Conservation (phyloP, 2,113 vertebrate genomes). For the Percina caprodes region DNA sequence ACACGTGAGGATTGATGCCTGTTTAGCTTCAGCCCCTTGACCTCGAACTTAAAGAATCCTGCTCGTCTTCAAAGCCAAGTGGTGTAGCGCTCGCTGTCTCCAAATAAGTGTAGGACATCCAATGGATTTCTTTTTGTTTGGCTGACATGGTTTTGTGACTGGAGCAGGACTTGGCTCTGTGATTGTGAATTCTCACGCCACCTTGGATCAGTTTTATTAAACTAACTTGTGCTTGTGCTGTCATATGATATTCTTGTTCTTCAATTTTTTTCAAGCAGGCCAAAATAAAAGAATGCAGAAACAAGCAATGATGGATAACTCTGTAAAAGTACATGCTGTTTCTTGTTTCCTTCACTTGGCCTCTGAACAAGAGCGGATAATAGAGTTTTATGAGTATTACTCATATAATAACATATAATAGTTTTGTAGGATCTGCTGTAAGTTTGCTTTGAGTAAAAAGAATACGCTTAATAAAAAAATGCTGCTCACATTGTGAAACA, state of each 20-base stretch:
- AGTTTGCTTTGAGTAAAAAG: not conserved
- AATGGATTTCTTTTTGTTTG: not conserved
- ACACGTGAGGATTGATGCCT: slow-evolving; percentile 51
- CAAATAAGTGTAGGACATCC: slow-evolving; percentile 1
- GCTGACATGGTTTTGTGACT: not conserved
- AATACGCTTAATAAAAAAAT: not conserved
- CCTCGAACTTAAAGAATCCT: slow-evolving; percentile 42
- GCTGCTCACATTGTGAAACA: not conserved
- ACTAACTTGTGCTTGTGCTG: not conserved
- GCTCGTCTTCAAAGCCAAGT: slow-evolving; percentile 47
- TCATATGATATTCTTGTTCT: not conserved
- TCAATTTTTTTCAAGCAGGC: not conserved
- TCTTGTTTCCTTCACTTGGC: not conserved
- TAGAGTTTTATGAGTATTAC: slow-evolving; percentile 15
- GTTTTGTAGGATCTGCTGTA: not conserved
- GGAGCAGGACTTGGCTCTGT: not conserved
- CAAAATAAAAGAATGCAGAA: not conserved
- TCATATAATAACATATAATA: not conserved
- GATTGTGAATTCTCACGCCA: not conserved
- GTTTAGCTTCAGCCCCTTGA: slow-evolving; percentile 55
- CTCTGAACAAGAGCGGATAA: slow-evolving; percentile 15
- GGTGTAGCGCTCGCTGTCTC: not conserved
- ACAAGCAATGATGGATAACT: not conserved
- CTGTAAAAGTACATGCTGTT: slow-evolving; percentile 1
- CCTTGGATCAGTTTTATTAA: not conserved